phyloP scores from a whole-genome alignment of 2,888 invertebrate genomes.

The Megamerina dolium region DNA sequence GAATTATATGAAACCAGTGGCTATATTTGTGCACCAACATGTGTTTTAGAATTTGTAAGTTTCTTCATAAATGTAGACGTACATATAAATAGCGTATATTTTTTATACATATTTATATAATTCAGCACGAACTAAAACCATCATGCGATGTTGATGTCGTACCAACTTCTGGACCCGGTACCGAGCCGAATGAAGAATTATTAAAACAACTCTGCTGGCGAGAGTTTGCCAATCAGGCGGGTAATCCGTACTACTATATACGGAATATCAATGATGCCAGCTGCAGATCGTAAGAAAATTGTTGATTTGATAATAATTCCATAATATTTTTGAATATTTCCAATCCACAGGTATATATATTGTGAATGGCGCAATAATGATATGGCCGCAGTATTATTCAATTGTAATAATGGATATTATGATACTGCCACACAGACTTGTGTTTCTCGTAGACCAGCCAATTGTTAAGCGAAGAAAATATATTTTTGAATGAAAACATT shows the following conservation, averaged over 20 bases:
- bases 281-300: slow-evolving; percentile 12
- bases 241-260: slow-evolving; percentile 1
- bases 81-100: too few relatives aligned
- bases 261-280: background rate
- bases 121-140: too few relatives aligned
- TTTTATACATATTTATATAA: too few relatives aligned
- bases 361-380: background rate
- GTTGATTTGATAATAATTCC: too few relatives aligned
- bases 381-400: background rate
- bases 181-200: background rate
- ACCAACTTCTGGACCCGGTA: too few relatives aligned
- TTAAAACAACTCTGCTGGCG: background rate
- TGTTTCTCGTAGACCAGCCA: background rate
- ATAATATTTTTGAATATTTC: too few relatives aligned
- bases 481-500: too few relatives aligned
- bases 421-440: background rate
- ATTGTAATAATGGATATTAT: background rate
- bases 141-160: too few relatives aligned
- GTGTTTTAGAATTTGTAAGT: slow-evolving; percentile 5
- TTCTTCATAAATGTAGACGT: background rate
- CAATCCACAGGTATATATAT: slow-evolving; percentile 10
- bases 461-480: background rate
- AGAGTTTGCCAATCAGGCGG: background rate
- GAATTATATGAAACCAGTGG: background rate
- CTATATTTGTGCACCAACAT: slow-evolving; percentile 2